These are phyloP conservation scores for Sycophaga agraensis DNA, from an alignment of 1,140 invertebrate genomes.

Conservation along the genomic window DNA sequence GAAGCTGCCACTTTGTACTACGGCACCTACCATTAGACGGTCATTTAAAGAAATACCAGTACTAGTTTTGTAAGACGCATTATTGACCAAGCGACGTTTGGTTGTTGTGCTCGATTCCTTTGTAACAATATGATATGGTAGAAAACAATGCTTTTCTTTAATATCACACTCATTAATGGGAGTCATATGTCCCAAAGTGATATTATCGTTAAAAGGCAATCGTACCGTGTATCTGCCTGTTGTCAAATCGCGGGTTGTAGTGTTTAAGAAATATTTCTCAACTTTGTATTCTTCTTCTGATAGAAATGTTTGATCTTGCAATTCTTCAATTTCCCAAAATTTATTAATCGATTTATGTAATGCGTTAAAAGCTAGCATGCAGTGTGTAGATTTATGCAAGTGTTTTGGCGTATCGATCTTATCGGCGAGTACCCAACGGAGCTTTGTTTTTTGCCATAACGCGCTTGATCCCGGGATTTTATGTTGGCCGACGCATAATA, in stretches of 20 bases:
- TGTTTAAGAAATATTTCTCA: background rate
- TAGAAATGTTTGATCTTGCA: background rate
- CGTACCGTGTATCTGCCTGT: background rate
- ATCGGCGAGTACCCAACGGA: background rate
- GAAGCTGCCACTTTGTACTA: conserved; percentile 35
- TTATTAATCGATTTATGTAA: background rate
- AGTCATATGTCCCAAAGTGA: too few species aligned
- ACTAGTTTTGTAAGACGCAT: conserved; percentile 28
- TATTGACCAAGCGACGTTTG: conserved; percentile 34
- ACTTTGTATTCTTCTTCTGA: background rate
- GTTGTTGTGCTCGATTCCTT: too few species aligned
- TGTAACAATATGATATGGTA: too few species aligned
- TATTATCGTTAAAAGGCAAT: background rate
- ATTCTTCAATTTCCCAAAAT: background rate
- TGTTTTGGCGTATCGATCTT: background rate
- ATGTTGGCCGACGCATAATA: too few species aligned
- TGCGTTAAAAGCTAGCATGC: background rate
- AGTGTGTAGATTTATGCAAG: background rate
- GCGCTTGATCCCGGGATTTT: too few species aligned
- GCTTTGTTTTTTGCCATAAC: background rate
- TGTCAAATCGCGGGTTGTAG: background rate
- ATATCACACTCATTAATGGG: too few species aligned
- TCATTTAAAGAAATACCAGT: conserved; percentile 33
- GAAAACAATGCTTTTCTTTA: too few species aligned
- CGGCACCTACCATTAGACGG: conserved; percentile 34